phyloP scores from a whole-genome alignment of 2,888 invertebrate species.

The Coremacera marginata region DNA sequence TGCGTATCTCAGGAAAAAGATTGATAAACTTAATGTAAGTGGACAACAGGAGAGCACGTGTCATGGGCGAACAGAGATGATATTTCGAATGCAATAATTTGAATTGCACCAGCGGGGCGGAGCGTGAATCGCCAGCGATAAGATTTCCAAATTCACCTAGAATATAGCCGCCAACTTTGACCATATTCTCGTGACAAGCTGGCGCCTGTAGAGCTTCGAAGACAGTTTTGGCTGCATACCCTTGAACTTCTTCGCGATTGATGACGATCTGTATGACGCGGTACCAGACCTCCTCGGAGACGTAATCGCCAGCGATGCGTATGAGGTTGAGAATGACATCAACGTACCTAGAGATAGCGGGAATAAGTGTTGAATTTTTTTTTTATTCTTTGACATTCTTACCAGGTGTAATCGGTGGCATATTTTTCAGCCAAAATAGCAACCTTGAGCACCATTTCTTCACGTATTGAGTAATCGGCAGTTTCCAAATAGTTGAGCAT shows the following conservation, averaged over 20 bases:
- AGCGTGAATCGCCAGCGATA: conserved; percentile 98
- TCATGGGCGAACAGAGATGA: conserved; percentile 97
- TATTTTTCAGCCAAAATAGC: conserved; percentile 99
- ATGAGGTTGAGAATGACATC: conserved; percentile 99
- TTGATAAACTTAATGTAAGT: conserved; percentile 99
- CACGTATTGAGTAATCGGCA: conserved; percentile 99
- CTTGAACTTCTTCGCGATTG: conserved; percentile 99
- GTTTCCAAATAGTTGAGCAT: conserved; percentile 99
- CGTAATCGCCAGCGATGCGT: conserved; percentile 99
- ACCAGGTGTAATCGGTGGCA: conserved; percentile 99
- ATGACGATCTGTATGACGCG: conserved; percentile 99
- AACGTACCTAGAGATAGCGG: conserved; percentile 72
- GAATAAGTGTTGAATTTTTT: not conserved
- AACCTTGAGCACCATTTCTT: conserved; percentile 99
- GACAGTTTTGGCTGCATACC: conserved; percentile 99
- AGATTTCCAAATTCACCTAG: conserved; percentile 99
- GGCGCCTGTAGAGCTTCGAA: conserved; percentile 99
- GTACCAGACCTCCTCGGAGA: conserved; percentile 99
- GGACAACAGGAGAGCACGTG: conserved; percentile 94
- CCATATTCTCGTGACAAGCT: conserved; percentile 99
- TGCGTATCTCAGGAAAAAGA: conserved; percentile 98
- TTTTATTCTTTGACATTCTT: conserved; percentile 55
- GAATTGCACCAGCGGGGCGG: conserved; percentile 97
- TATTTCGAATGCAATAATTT: conserved; percentile 98
- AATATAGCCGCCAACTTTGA: conserved; percentile 99